phyloP scores from a whole-genome alignment of 2,797 vertebrate species.

The Notamacropus eugenii region DNA sequence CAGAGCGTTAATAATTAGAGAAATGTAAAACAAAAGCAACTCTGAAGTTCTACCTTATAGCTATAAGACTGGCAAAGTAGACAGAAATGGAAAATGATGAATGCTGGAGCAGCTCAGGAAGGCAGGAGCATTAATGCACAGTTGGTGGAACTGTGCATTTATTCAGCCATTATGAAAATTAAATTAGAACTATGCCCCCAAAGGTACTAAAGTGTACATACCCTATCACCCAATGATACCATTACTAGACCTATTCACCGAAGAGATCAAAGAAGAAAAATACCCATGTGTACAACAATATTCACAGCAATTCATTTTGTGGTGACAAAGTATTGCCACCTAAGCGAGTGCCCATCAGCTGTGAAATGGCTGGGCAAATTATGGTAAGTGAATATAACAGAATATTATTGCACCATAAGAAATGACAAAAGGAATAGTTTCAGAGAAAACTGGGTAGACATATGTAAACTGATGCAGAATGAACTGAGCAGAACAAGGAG shows the following conservation, averaged over 20 bases:
- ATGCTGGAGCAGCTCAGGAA: background rate
- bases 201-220: background rate
- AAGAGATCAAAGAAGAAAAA: background rate
- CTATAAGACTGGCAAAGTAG: background rate
- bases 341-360: background rate
- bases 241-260: background rate
- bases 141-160: background rate
- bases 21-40: background rate
- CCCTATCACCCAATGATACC: background rate
- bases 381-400: background rate
- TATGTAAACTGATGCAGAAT: background rate
- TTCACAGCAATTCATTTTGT: background rate
- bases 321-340: background rate
- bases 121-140: background rate
- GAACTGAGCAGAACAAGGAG: background rate
- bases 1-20: background rate
- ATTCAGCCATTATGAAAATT: background rate
- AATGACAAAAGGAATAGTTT: background rate
- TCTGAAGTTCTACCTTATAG: background rate
- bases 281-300: background rate
- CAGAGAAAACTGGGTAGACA: background rate
- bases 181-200: background rate
- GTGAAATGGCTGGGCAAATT: background rate
- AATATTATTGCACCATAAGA: background rate
- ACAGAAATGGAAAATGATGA: background rate